Evolutionary conservation across 2,888 invertebrate genomes (phyloP).

Genomic region (Lasioglossum malachurum): DNA sequence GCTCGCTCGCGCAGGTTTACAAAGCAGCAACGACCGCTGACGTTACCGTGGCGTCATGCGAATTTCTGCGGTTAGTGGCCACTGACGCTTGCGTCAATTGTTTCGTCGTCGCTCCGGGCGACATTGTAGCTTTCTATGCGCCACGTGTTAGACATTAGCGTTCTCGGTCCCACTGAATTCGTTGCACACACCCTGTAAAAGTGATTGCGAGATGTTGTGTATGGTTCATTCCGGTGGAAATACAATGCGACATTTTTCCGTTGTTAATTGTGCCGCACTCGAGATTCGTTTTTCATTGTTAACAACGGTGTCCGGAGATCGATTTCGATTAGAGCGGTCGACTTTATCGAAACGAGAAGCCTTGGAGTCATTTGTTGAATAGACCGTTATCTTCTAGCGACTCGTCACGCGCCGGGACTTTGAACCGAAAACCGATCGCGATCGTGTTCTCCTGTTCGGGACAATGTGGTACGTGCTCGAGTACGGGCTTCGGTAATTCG

Average conservation of each 20-base stretch:
- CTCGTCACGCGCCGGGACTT: constrained; percentile 50
- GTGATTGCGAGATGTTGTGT: neutral
- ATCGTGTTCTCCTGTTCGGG: neutral
- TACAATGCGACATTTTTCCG: neutral
- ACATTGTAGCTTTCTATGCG: neutral
- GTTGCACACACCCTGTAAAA: neutral
- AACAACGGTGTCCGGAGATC: neutral
- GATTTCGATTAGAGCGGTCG: constrained; percentile 1
- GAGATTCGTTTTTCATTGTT: neutral
- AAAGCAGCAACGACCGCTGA: neutral
- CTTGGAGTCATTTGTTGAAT: constrained; percentile 38
- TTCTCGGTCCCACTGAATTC: neutral
- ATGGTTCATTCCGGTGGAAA: neutral
- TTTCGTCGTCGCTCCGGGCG: neutral
- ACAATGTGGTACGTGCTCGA: constrained; percentile 6
- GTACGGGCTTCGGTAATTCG: neutral
- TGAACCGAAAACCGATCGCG: constrained; percentile 35
- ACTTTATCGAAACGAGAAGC: constrained; percentile 14
- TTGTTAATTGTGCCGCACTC: neutral
- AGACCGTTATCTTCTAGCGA: constrained; percentile 42
- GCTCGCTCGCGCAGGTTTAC: neutral
- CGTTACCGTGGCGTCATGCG: neutral
- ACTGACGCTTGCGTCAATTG: neutral
- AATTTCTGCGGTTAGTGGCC: constrained; percentile 5
- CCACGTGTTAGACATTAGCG: neutral